Percentiles rank a stretch among this genome's conserved stretches.
Evolutionary conservation across 2,113 vertebrate species (phyloP).

Genomic region (Plestiodon gilberti): DNA sequence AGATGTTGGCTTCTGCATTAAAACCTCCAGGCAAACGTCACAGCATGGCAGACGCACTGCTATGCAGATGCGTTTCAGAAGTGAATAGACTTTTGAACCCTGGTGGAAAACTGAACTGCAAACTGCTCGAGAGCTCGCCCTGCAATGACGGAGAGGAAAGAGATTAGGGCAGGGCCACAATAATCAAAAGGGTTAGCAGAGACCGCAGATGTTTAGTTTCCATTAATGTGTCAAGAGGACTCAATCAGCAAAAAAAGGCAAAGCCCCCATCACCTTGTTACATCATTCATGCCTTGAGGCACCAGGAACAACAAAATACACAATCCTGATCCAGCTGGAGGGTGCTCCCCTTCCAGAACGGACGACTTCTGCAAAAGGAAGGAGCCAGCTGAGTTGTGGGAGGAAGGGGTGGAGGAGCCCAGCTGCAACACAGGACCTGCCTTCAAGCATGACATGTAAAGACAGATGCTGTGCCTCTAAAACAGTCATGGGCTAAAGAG

Average conservation of each 20-base stretch:
- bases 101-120: too few species aligned
- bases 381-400: background rate
- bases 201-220: constrained; percentile 46
- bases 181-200: constrained; percentile 35
- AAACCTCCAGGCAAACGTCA: background rate
- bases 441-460: background rate
- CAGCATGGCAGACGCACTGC: background rate
- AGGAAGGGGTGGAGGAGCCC: constrained; percentile 15
- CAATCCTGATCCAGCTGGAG: constrained; percentile 1
- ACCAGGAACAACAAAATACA: constrained; percentile 49
- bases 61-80: background rate
- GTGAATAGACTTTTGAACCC: background rate
- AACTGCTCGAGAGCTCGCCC: background rate
- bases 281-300: constrained; percentile 44
- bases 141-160: constrained; percentile 7
- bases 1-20: background rate
- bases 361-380: constrained; percentile 21
- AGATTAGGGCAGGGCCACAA: too few species aligned
- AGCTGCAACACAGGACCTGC: constrained; percentile 5
- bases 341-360: constrained; percentile 37
- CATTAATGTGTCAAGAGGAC: constrained; percentile 60
- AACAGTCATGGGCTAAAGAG: constrained; percentile 17
- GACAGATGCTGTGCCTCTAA: background rate
- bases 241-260: constrained; percentile 58
- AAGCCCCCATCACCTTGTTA: constrained; percentile 65